These are phyloP conservation scores for Vanessa atalanta DNA, from an alignment of 1,140 invertebrate genomes.

Conservation along the genomic window DNA sequence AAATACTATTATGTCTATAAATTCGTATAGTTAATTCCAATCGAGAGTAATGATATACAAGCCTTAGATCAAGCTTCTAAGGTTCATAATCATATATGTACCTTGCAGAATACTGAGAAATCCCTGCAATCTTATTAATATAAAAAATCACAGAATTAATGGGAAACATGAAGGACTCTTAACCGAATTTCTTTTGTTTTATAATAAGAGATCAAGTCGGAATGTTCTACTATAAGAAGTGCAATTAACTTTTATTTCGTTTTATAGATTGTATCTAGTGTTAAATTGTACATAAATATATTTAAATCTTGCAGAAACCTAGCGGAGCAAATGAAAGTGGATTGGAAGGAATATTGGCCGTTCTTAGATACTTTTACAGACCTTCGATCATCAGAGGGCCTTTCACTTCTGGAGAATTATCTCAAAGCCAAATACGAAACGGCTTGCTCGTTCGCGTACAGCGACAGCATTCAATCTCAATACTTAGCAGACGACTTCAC, in stretches of 20 bases:
- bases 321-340: constrained; percentile 87
- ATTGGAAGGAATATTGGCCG: constrained; percentile 96
- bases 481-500: constrained; percentile 51
- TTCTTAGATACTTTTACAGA: constrained; percentile 91
- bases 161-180: no score
- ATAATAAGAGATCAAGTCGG: no score
- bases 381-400: constrained; percentile 85
- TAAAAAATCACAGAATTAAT: no score
- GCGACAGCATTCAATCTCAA: constrained; percentile 58
- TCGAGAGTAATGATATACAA: no score
- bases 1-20: neutral
- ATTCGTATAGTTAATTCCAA: no score
- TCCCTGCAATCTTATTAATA: no score
- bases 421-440: constrained; percentile 81
- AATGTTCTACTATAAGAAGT: no score
- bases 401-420: constrained; percentile 88
- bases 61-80: no score
- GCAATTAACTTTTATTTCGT: no score
- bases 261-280: no score
- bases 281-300: neutral
- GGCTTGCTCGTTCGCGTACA: constrained; percentile 67
- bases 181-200: neutral
- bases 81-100: no score
- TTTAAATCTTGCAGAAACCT: constrained; percentile 82
- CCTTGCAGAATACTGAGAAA: no score